Base-by-base conservation (phyloP, 1,140 invertebrate genomes). In the Drosophila insularis region DNA sequence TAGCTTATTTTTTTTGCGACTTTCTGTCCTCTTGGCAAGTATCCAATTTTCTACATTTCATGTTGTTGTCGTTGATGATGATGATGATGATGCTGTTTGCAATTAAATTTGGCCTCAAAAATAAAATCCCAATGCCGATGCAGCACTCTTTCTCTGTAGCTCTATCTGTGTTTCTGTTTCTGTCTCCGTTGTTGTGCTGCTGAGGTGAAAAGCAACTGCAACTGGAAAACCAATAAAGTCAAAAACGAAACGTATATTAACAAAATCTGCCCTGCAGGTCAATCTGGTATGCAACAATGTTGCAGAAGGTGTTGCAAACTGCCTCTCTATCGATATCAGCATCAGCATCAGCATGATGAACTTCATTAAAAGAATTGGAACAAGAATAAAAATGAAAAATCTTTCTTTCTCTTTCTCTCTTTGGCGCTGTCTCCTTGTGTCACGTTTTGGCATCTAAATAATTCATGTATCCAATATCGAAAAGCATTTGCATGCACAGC, bases 51-150 rank as follows among this genome's bases (percentile, higher is more conserved):
- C 71, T 66, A 71, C 63, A 79, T 69, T 84, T 82, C 80, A 80
- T 70, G 63, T 74, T 75, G 43, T 56, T 58, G 64, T 53, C 67
- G 71, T 27, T 40, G 58, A 53, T 50, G 65, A 37, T 53, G 58
- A 4, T 35, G 50, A n/a, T 31, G 37, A 8, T 55, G 68, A 27
- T 31, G 66, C 54, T 73, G 69, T 55, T 46, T 80, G 76, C 81
- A 81, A 86, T 86, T 86, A 86, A 86, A 87, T 86, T 86, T 86
- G 82, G 81, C 81, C 81, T 86, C 81, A 86, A 87, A 86, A 80
- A 79, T 74, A 86, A 86, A 86, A 80, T 75, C 71, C 19, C 32
- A 55, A 31, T 37, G 27, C 23, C 35, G 59, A 37, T 62, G 46
- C 65, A 62, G 35, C 53, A 68, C 40, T 46, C 23, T 37, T 50